phyloP scores from a whole-genome alignment of 1,140 invertebrate genomes.

The Saxidomus purpurata region DNA sequence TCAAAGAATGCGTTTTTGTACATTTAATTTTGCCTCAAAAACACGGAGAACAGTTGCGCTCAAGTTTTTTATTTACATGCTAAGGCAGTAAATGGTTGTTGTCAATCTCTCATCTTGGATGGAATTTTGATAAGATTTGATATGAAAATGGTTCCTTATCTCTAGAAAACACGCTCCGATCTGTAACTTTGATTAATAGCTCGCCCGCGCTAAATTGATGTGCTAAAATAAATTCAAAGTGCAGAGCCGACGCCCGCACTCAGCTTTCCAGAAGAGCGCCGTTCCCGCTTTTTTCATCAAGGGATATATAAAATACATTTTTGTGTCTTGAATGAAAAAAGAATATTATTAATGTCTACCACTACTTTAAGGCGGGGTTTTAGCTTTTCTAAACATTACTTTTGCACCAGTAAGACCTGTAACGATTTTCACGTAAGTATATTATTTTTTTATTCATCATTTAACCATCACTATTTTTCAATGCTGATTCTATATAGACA shows the following conservation, averaged over 20 bases:
- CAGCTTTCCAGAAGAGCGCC: neutral
- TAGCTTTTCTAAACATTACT: too few relatives aligned
- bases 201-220: constrained; percentile 51
- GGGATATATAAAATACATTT: neutral
- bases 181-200: constrained; percentile 46
- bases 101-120: constrained; percentile 38
- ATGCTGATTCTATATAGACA: too few relatives aligned
- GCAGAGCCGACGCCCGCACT: constrained; percentile 41
- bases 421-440: too few relatives aligned
- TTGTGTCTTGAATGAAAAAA: too few relatives aligned
- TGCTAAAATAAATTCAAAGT: constrained; percentile 37
- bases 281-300: constrained; percentile 17
- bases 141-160: constrained; percentile 60
- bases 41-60: constrained; percentile 45
- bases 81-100: constrained; percentile 39
- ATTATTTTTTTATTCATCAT: too few relatives aligned
- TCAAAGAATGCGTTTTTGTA: constrained; percentile 53
- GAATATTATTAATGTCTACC: too few relatives aligned
- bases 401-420: too few relatives aligned
- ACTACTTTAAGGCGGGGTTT: too few relatives aligned
- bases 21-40: constrained; percentile 47
- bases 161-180: constrained; percentile 38
- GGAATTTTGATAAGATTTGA: constrained; percentile 62
- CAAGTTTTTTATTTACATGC: constrained; percentile 26
- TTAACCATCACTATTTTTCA: too few relatives aligned